Percentiles rank a stretch among this genome's conserved stretches.
These are phyloP conservation scores for Falco novaeseelandiae DNA, from an alignment of 2,797 vertebrate species.

Conservation along the genomic window DNA sequence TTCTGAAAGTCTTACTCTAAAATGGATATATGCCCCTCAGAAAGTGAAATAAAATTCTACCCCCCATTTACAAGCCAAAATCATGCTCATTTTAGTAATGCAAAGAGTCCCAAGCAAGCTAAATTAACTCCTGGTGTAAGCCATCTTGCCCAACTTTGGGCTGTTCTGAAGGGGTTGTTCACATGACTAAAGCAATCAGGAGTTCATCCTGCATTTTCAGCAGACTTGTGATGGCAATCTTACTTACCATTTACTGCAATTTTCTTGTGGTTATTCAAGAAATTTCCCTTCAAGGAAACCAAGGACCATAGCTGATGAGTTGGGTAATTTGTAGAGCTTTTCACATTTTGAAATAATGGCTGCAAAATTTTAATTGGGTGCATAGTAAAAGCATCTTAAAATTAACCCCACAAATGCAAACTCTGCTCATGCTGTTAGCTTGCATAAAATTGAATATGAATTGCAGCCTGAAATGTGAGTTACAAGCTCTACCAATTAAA, in stretches of 20 bases:
- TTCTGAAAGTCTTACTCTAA: conserved; percentile 66
- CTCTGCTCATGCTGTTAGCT: not conserved
- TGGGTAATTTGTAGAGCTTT: conserved; percentile 26
- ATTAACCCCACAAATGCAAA: conserved; percentile 25
- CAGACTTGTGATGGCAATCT: conserved; percentile 32
- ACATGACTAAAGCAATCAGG: conserved; percentile 31
- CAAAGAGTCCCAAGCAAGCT: conserved; percentile 17
- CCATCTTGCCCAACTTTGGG: conserved; percentile 39
- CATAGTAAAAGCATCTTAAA: conserved; percentile 7
- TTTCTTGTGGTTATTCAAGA: conserved; percentile 54
- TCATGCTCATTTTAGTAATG: conserved; percentile 32
- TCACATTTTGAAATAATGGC: conserved; percentile 30
- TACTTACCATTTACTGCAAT: conserved; percentile 20
- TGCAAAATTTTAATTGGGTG: conserved; percentile 51
- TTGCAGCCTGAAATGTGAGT: conserved; percentile 13
- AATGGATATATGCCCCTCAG: conserved; percentile 53
- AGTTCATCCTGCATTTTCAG: conserved; percentile 48
- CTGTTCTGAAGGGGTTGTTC: conserved; percentile 17
- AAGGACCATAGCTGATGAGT: conserved; percentile 16
- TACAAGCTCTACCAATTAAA: conserved; percentile 2
- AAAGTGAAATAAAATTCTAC: conserved; percentile 69
- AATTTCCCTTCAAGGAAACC: conserved; percentile 52
- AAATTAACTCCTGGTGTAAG: conserved; percentile 50
- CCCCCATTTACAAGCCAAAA: conserved; percentile 49
- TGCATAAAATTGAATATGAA: not conserved